A percentile compares a stretch with the other conserved stretches of the same genome.
These are phyloP conservation scores for Sarotherodon lohbergeri DNA, from an alignment of 2,113 vertebrate genomes.

Conservation along the genomic window DNA sequence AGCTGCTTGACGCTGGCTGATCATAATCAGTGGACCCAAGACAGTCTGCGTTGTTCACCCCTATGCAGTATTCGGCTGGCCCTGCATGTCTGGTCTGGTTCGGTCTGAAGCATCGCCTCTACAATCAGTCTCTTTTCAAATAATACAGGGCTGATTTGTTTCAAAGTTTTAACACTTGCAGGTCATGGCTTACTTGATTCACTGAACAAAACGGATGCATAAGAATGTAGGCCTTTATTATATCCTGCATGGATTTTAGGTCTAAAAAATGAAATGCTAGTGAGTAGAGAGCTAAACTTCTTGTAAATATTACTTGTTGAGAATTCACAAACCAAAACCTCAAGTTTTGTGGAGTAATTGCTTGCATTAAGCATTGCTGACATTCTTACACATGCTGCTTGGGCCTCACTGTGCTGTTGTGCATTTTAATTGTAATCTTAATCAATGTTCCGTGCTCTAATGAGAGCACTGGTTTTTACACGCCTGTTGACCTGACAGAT, in stretches of 20 bases:
- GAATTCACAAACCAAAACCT: neutral
- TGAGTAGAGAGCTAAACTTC: neutral
- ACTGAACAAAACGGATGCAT: neutral
- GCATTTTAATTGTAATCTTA: conserved; percentile 63
- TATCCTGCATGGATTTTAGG: neutral
- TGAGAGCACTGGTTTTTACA: conserved; percentile 64
- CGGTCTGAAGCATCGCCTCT: neutral
- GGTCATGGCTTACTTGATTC: neutral
- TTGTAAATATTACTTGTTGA: neutral
- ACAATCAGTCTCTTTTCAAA: neutral
- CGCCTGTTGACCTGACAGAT: conserved; percentile 60
- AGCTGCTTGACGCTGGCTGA: conserved; percentile 72
- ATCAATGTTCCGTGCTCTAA: conserved; percentile 66
- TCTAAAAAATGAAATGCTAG: neutral
- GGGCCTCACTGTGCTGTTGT: conserved; percentile 18
- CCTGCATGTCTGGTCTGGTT: neutral
- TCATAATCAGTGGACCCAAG: conserved; percentile 64
- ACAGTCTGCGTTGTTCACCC: conserved; percentile 29
- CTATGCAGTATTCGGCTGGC: conserved; percentile 6
- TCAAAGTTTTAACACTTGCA: neutral
- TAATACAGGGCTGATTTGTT: neutral
- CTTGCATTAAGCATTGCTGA: conserved; percentile 29
- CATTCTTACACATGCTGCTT: conserved; percentile 26
- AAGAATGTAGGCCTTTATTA: neutral
- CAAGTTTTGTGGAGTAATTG: neutral